Base-by-base conservation (phyloP, 1,140 invertebrate species). In the Nymphalis io region DNA sequence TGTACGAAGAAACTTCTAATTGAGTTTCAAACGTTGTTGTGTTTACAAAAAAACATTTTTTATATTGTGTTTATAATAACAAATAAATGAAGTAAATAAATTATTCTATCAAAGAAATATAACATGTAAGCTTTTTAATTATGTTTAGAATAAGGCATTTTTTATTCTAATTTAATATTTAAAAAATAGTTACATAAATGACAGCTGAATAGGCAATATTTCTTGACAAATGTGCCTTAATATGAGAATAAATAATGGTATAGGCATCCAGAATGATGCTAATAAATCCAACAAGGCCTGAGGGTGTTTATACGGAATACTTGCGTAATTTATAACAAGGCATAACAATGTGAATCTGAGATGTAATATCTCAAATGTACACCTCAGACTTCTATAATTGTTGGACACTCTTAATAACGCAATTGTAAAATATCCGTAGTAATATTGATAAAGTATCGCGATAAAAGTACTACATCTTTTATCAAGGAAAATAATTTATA, bases 321-420 rank as follows among this genome's bases (percentile, higher is more conserved):
- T 78, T 74, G 61, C 40, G 74, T 80, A 79, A 85, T 83, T 87
- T 85, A 87, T 84, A 84, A 81, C 76, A 57, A 72, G 70, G 74
- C 68, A 75, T 82, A 87, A 87, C 81, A 85, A 83, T 83, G 83
- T 80, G 75, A 78, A 84, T 84, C 81, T 74, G 74, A 75, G 76
- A 74, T 80, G 76, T 78, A 75, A 84, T 85, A 82, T 85, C 83
- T 87, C 82, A 87, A 84, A 82, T 66, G 78, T 77, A 81, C 85
- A 84, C 82, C 85, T 87, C 74, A 12, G 20, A 3, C 15, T 48
- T 18, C 20, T 12, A 46, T 15, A 46, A 16, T n/a, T 16, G 15
- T 46, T 46, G 15, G 42, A 6, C n/a, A n/a, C n/a, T 42, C 39
- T 46, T 46, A 18, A 23, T 20, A 10, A 51, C 48, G 48, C 18